A percentile compares a stretch with the other conserved stretches of the same genome.
Evolutionary conservation across 2,113 vertebrate genomes (phyloP).

Genomic region (Gopherus evgoodei): DNA sequence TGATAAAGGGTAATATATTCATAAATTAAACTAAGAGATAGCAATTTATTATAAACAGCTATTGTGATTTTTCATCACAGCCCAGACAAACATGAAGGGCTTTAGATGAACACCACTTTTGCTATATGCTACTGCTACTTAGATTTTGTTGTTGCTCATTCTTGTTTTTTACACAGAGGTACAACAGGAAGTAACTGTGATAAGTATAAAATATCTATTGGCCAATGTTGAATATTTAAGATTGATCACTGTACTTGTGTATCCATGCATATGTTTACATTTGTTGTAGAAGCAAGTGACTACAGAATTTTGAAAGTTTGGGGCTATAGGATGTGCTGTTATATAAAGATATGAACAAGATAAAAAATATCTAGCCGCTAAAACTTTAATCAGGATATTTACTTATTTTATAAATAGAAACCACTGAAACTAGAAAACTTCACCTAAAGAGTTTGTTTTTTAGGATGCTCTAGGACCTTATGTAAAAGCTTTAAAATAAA

Average conservation of each 20-base stretch:
- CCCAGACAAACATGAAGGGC: neutral
- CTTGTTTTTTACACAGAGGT: neutral
- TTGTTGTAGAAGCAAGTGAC: neutral
- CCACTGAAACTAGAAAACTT: neutral
- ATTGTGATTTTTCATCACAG: neutral
- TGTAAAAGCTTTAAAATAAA: neutral
- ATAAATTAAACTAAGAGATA: constrained; percentile 10
- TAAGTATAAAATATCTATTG: neutral
- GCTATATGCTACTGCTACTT: neutral
- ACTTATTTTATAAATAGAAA: too few relatives aligned
- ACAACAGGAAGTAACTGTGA: neutral
- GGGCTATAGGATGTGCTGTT: neutral
- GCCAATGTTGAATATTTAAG: neutral
- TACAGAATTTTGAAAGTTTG: neutral
- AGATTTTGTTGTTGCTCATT: neutral
- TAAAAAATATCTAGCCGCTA: neutral
- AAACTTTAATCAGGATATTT: neutral
- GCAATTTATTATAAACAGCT: neutral
- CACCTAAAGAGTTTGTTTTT: neutral
- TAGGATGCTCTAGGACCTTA: neutral
- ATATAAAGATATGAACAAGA: neutral
- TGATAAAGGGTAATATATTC: constrained; percentile 26
- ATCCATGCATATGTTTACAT: neutral
- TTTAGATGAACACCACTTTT: neutral
- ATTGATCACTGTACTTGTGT: neutral